Evolutionary conservation across 2,888 invertebrate genomes (phyloP), one percentile per base, ranked within the genome.

Genomic region (Parthenolecanium corni): DNA sequence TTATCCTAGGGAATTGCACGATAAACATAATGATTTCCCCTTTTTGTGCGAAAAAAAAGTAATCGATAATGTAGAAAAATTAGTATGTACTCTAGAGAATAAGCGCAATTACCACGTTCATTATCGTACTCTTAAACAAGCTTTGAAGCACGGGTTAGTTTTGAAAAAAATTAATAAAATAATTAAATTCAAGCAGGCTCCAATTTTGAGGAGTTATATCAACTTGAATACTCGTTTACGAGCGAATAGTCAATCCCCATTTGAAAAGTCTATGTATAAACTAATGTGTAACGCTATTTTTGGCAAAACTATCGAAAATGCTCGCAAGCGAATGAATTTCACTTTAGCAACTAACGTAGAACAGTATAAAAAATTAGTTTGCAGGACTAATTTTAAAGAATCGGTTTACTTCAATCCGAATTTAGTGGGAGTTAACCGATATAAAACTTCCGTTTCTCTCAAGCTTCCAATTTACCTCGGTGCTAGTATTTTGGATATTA

Each of bases 141-240:
- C 20, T 36, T 12, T 61, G 12, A 12, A 61, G 3, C n/a, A 36
- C 11, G 61, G 61, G 6, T 18, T 61, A 16, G 20, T 31, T 20
- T 6, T 61, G 1, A 47, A 49, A 31, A 61, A 61, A 49, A 61
- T 61, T 47, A 49, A 61, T 36, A 3, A 18, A 4, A 31, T 47
- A 0, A 49, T 61, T 2, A 36, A n/a, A 2, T 61, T 61, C 21
- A 11, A 24, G 1, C 61, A 51, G 31, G 5, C 1, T 12, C 5
- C 31, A 1, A 49, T 47, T 36, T 18, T 61, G 1, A 18, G 4
- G 12, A n/a, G n/a, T 9, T 61, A 21, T 18, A 36, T 61, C 0
- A 12, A 49, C 3, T 31, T 31, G 18, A 61, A 61, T 31, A 61
- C 51, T 12, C 16, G 31, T 47, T 36, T 51, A 18, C 18, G 61